Conservation (phyloP, 2,113 vertebrate species). For the Austrofundulus limnaeus region DNA sequence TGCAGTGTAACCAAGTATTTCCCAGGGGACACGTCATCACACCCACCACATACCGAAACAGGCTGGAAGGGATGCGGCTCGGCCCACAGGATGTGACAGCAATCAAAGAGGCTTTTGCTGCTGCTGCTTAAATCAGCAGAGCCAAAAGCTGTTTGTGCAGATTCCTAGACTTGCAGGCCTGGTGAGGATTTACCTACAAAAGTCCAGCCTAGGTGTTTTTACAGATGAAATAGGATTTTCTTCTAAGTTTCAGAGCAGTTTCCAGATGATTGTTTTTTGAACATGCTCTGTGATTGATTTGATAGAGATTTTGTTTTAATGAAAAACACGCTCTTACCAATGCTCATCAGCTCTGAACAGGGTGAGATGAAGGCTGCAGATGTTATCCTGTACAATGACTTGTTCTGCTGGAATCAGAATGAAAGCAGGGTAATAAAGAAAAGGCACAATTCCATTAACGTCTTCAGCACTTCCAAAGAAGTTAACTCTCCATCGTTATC, state of each 20-base stretch:
- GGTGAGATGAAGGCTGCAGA: neutral
- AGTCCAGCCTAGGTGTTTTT: constrained; percentile 25
- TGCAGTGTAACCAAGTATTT: constrained; percentile 65
- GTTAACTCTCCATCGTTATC: too few species aligned
- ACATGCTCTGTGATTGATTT: neutral
- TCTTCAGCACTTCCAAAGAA: too few species aligned
- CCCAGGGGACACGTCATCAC: constrained; percentile 46
- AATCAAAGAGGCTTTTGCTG: constrained; percentile 47
- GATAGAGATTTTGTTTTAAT: neutral
- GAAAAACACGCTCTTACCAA: too few species aligned
- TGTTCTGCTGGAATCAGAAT: neutral
- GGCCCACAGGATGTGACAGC: constrained; percentile 54
- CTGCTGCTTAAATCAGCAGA: constrained; percentile 48
- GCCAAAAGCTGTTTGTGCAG: constrained; percentile 21
- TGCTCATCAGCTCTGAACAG: too few species aligned
- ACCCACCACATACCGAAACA: constrained; percentile 49
- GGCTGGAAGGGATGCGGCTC: constrained; percentile 17
- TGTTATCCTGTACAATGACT: neutral
- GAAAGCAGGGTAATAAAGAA: neutral
- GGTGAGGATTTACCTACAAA: constrained; percentile 19
- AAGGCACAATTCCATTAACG: neutral
- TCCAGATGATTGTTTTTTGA: too few species aligned
- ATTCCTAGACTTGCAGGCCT: constrained; percentile 9
- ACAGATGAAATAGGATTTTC: neutral
- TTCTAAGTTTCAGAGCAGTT: neutral